Evolutionary conservation across 2,113 vertebrate genomes (phyloP), one percentile per base, ranked within the genome.

Genomic region (Sebastes fasciatus): DNA sequence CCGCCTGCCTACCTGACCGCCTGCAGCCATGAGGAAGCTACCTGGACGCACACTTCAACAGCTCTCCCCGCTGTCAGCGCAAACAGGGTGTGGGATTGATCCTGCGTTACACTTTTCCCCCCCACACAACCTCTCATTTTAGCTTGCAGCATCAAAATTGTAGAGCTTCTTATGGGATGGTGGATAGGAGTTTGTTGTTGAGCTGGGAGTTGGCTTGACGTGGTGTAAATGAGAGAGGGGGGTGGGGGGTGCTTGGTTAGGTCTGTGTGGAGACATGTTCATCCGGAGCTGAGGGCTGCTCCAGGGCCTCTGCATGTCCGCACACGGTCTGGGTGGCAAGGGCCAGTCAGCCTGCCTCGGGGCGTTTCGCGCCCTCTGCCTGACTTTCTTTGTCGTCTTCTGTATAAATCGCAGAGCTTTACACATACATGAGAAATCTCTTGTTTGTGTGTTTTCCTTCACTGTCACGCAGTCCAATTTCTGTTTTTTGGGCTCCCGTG

Each of bases 231-330:
- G 95, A 94, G 89, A 93, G 89, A 93, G 23, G 34, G 42, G 43
- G 88, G 81, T 87, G 88, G 87, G 21, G 57, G 34, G 45, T 88
- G 88, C 11, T 6, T 8, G 70, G 73, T 68, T 80, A 91, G 88
- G 93, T 96, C 84, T 86, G 90, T 91, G 92, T 94, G 81, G 89
- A 94, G 92, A 94, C 95, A 94, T 96, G 96, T 96, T 96, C 87
- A 91, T 94, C 95, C 79, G 46, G 85, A 86, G 75, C 58, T 75
- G 78, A 88, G 91, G 80, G 86, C 90, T 92, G 84, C 90, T 90
- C 77, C 80, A 62, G 79, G 88, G 86, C 91, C 82, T 83, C 54
- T 77, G 74, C 83, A 10, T 89, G 88, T 89, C 89, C 64, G 90
- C 94, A 90, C 91, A 95, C 94, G 6, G 65, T 83, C 76, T 87